These are phyloP conservation scores for Phataginus tetradactyla DNA, from an alignment of 2,797 vertebrate species.

Conservation along the genomic window DNA sequence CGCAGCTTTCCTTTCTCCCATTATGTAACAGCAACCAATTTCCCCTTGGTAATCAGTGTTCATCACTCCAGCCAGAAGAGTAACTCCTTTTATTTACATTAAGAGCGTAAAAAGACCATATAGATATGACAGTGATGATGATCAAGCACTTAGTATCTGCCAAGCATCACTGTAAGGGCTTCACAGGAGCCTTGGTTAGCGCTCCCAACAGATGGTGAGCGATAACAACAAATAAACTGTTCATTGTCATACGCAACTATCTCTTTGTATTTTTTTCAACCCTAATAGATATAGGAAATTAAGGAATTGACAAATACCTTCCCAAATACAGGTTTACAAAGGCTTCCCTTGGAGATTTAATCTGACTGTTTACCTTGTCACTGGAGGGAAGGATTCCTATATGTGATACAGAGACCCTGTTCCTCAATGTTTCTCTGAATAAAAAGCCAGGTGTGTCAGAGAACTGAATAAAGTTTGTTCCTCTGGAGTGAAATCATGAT, in stretches of 20 bases:
- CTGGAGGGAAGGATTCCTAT: neutral
- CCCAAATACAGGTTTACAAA: neutral
- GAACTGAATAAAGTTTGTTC: slow-evolving; percentile 34
- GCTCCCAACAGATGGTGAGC: too few relatives aligned
- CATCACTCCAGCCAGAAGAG: neutral
- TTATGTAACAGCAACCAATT: neutral
- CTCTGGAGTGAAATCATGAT: slow-evolving; percentile 40
- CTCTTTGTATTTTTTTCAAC: neutral
- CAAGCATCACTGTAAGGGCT: too few relatives aligned
- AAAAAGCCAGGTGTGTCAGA: slow-evolving; percentile 3
- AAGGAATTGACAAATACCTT: neutral
- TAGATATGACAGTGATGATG: too few relatives aligned
- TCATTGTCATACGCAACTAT: neutral
- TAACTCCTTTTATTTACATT: neutral
- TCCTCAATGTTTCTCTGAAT: neutral
- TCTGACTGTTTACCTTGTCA: neutral
- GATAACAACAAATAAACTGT: neutral
- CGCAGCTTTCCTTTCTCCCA: neutral
- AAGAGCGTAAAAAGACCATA: neutral
- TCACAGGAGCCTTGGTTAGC: too few relatives aligned
- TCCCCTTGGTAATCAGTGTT: neutral
- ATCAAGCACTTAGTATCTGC: too few relatives aligned
- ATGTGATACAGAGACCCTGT: neutral
- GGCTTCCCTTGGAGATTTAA: neutral
- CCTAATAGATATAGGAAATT: neutral